These are phyloP conservation scores for Aphelinus certus DNA, from an alignment of 1,140 invertebrate species.

Conservation along the genomic window DNA sequence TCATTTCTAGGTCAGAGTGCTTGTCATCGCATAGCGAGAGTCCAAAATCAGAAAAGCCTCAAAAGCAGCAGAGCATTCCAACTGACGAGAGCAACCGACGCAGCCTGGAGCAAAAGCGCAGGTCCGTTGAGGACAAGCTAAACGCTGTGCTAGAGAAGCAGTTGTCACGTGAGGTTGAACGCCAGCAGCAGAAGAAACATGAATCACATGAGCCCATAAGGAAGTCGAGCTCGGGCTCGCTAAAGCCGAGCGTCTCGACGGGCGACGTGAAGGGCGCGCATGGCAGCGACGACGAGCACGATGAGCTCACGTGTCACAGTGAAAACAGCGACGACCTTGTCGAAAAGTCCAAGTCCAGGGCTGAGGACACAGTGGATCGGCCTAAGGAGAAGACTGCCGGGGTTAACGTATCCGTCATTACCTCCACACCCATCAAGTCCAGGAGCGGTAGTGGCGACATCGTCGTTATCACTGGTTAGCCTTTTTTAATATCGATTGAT, in stretches of 20 bases:
- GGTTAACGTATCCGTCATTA: slow-evolving; percentile 62
- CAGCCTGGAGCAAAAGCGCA: slow-evolving; percentile 59
- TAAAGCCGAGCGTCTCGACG: slow-evolving; percentile 56
- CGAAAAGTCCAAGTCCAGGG: slow-evolving; percentile 35
- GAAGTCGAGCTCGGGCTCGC: slow-evolving; percentile 39
- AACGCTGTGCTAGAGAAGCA: slow-evolving; percentile 63
- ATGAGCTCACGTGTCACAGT: slow-evolving; percentile 26
- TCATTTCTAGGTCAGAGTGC: no score
- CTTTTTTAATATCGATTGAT: not conserved
- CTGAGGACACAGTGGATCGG: slow-evolving; percentile 48
- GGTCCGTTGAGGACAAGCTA: slow-evolving; percentile 61
- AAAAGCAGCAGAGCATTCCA: not conserved
- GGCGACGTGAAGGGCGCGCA: slow-evolving; percentile 53
- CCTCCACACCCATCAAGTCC: slow-evolving; percentile 60
- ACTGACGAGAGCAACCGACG: slow-evolving; percentile 43
- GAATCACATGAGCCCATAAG: slow-evolving; percentile 1
- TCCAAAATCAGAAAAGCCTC: not conserved
- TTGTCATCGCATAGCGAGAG: not conserved
- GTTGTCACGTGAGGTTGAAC: slow-evolving; percentile 52
- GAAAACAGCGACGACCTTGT: slow-evolving; percentile 56
- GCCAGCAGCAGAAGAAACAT: not conserved
- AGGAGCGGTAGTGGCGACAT: slow-evolving; percentile 55
- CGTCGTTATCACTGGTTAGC: slow-evolving; percentile 61
- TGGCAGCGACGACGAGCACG: slow-evolving; percentile 39
- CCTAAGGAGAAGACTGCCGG: slow-evolving; percentile 39